Evolutionary conservation across 2,888 invertebrate genomes (phyloP), one percentile per base, ranked within the genome.

Genomic region (Dendrolimus houi): DNA sequence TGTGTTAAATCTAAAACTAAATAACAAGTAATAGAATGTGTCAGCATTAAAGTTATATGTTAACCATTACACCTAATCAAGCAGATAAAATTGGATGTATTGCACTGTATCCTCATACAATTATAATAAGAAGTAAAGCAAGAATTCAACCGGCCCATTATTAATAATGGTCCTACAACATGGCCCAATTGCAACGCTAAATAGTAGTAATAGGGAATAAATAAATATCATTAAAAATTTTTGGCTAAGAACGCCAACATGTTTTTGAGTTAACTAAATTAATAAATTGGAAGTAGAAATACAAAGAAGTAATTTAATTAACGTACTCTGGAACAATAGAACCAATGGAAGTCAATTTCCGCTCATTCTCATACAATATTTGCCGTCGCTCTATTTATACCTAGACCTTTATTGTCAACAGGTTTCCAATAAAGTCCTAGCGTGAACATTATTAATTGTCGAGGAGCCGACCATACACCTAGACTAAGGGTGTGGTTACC

Each of bases 181-280:
- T 52, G 92, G 91, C 0, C 96, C 96, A 68, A 95, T 92, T 14
- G 87, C 92, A 60, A 96, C 93, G 73, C 94, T 94, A 56, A 92
- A 87, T 56, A 95, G 74, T 56, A 95, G 74, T 61, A 96, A 82
- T 56, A 96, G 84, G 12, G 87, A n/a, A 76, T 57, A 96, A 87
- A 79, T 96, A 96, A 57, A 96, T 86, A 83, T 96, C 96, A 76
- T 96, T 95, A 70, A 91, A 83, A 17, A 74, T 93, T 93, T 93
- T 95, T 95, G 55, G 71, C 74, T 55, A 90, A 52, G 66, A 90
- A 86, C 2, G 81, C 61, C 63, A 74, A 70, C 87, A 89, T 86
- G 29, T 6, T 29, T 29, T 6, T 29, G 29, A 29, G 29, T 29
- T 29, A 29, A 29, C 6, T 29, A 29, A 29, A 0, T 6, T 6